Conservation (phyloP, 2,113 vertebrate species). For the Jacana jacana region DNA sequence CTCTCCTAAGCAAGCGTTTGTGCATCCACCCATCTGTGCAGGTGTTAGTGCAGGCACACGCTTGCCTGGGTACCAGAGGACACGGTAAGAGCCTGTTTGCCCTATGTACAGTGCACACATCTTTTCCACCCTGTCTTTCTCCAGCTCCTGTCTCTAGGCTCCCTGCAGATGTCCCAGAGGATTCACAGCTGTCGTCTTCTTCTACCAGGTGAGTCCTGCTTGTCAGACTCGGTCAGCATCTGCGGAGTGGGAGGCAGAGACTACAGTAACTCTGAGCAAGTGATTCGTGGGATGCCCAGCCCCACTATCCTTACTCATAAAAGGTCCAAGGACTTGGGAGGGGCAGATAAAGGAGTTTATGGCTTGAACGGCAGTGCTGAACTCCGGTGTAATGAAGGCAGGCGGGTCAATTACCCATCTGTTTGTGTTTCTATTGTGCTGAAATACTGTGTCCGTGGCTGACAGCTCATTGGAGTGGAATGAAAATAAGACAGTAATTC, state of each 20-base stretch:
- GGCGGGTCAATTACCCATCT: conserved; percentile 76
- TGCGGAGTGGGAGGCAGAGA: background rate
- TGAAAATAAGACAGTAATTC: conserved; percentile 74
- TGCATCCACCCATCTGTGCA: background rate
- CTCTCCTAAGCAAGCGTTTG: background rate
- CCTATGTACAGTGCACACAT: too few relatives aligned
- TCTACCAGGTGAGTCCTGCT: conserved; percentile 2
- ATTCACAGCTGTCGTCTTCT: conserved; percentile 58
- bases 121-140: background rate
- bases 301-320: background rate
- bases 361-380: conserved; percentile 49
- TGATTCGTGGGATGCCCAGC: background rate
- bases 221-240: conserved; percentile 55
- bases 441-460: conserved; percentile 63
- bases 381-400: conserved; percentile 61
- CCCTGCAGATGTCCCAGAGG: background rate
- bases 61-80: background rate
- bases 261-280: background rate
- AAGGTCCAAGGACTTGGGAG: conserved; percentile 36
- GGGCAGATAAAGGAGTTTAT: conserved; percentile 57
- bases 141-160: background rate
- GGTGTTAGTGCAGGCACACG: background rate
- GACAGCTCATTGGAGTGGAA: conserved; percentile 75
- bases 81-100: background rate
- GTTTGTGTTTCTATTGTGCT: conserved; percentile 69